A percentile compares a stretch with the other conserved stretches of the same genome.
phyloP scores from a whole-genome alignment of 2,888 invertebrate species.

The Ganaspis brasiliensis region DNA sequence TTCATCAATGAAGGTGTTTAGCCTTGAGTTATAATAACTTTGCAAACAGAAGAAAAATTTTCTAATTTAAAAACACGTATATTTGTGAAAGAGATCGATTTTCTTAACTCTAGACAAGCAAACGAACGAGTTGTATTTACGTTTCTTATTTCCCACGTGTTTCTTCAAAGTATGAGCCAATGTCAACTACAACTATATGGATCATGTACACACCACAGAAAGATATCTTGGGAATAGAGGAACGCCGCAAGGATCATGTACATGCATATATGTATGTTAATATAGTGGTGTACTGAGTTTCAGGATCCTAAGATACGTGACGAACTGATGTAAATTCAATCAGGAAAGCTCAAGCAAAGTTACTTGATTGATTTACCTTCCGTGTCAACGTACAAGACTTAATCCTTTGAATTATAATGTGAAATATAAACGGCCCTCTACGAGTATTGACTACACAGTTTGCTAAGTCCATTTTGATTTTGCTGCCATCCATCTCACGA shows the following conservation, averaged over 20 bases:
- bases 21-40: no score
- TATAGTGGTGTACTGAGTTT: constrained; percentile 29
- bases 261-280: constrained; percentile 38
- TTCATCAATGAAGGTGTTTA: no score
- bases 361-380: constrained; percentile 47
- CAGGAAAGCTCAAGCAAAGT: constrained; percentile 54
- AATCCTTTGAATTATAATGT: constrained; percentile 38
- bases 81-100: neutral
- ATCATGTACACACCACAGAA: neutral
- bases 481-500: neutral
- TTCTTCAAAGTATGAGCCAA: constrained; percentile 11
- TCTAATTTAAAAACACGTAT: neutral
- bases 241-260: constrained; percentile 34
- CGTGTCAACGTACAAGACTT: constrained; percentile 34
- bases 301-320: constrained; percentile 39
- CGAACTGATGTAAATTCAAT: constrained; percentile 54
- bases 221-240: constrained; percentile 18
- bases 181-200: neutral
- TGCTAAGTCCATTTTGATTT: constrained; percentile 4
- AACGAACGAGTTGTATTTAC: neutral
- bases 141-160: neutral
- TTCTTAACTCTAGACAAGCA: neutral
- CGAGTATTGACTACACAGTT: constrained; percentile 18
- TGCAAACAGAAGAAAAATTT: neutral
- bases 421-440: constrained; percentile 25